phyloP scores from a whole-genome alignment of 2,113 vertebrate genomes.

The Poecilia latipinna region DNA sequence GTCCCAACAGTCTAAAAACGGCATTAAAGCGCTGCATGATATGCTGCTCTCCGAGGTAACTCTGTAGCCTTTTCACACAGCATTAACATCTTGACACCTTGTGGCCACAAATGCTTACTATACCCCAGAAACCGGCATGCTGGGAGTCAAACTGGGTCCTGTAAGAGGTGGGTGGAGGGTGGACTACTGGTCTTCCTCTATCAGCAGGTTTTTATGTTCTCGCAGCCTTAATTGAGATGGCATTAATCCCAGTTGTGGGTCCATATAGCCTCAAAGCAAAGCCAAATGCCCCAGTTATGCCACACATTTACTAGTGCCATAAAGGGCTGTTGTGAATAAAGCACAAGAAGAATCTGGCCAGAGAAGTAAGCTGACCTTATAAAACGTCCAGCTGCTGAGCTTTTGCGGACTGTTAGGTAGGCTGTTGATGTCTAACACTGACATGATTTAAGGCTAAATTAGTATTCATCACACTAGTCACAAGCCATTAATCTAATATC shows the following conservation, averaged over 20 bases:
- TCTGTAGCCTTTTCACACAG: constrained; percentile 67
- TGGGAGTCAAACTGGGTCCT: constrained; percentile 50
- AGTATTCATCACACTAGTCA: constrained; percentile 80
- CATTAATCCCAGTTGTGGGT: constrained; percentile 58
- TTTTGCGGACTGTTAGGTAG: constrained; percentile 54
- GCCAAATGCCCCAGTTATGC: constrained; percentile 63
- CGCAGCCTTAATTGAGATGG: constrained; percentile 51
- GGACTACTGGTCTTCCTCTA: constrained; percentile 48
- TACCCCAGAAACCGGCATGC: constrained; percentile 18
- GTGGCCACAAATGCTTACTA: constrained; percentile 39
- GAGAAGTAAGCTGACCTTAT: constrained; percentile 71
- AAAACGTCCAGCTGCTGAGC: constrained; percentile 65
- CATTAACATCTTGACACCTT: constrained; percentile 61
- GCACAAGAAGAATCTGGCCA: constrained; percentile 48
- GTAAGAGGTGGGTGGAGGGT: constrained; percentile 23
- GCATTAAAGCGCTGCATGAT: constrained; percentile 47
- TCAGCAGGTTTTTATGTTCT: constrained; percentile 64
- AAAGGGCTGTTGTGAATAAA: constrained; percentile 49
- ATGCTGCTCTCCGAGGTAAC: constrained; percentile 16
- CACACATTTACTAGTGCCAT: constrained; percentile 70
- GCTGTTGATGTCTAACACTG: constrained; percentile 64
- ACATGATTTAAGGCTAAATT: constrained; percentile 77
- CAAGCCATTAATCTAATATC: constrained; percentile 81
- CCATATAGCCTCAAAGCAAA: constrained; percentile 54
- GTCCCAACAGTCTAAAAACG: constrained; percentile 27